Conservation (phyloP, 2,113 vertebrate genomes). For the Neolamprologus falcicula region DNA sequence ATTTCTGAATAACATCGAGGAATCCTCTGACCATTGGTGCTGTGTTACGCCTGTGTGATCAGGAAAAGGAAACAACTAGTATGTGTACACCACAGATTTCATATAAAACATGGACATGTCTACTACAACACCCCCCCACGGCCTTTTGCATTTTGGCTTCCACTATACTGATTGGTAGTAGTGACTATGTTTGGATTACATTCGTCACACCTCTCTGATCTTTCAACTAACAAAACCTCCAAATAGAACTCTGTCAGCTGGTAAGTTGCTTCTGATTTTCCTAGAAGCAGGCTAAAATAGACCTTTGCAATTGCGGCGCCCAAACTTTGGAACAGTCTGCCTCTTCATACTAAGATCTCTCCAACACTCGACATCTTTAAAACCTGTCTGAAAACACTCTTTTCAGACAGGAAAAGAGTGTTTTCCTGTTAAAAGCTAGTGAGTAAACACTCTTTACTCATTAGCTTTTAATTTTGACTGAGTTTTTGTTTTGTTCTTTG, state of each 20-base stretch:
- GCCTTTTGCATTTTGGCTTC: not conserved
- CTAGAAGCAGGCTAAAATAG: not conserved
- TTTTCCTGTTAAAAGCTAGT: too few relatives aligned
- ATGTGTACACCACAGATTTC: not conserved
- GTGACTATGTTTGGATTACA: not conserved
- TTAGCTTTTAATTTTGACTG: not conserved
- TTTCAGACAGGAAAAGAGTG: too few relatives aligned
- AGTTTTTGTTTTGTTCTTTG: not conserved
- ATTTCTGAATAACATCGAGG: conserved; percentile 88
- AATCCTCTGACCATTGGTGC: conserved; percentile 85
- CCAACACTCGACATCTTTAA: not conserved
- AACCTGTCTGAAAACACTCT: not conserved
- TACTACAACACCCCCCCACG: too few relatives aligned
- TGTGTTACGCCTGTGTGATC: conserved; percentile 73
- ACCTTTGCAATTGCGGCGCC: not conserved
- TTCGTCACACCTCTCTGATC: not conserved
- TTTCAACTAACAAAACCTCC: not conserved
- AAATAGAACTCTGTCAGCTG: not conserved
- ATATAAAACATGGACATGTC: not conserved
- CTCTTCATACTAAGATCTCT: not conserved
- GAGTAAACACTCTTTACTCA: not conserved
- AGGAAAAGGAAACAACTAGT: not conserved
- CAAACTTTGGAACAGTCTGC: not conserved
- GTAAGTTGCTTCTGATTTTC: not conserved
- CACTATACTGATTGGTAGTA: not conserved